These are phyloP conservation scores for Boleophthalmus pectinirostris DNA, from an alignment of 2,113 vertebrate genomes.

Conservation along the genomic window DNA sequence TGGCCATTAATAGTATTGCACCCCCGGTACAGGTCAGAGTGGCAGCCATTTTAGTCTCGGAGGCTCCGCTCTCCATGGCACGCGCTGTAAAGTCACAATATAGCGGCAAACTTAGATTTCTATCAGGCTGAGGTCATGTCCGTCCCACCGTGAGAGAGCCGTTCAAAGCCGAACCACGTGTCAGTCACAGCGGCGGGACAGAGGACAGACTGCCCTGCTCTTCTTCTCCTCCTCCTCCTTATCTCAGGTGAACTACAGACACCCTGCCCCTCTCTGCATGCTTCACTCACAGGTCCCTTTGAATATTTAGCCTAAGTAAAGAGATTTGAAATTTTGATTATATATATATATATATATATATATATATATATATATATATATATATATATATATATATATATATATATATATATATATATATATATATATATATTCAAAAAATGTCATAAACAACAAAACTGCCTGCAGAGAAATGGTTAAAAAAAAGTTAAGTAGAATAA, in stretches of 20 bases:
- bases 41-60: constrained; percentile 64
- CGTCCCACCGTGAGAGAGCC: not conserved
- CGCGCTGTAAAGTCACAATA: not conserved
- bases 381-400: too few species aligned
- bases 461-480: too few species aligned
- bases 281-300: not conserved
- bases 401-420: too few species aligned
- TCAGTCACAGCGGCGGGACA: constrained; percentile 6
- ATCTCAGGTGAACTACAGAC: constrained; percentile 9
- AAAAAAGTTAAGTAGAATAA: too few species aligned
- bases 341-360: too few species aligned
- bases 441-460: too few species aligned
- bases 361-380: too few species aligned
- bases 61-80: constrained; percentile 19
- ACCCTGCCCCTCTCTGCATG: not conserved
- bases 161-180: not conserved
- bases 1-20: constrained; percentile 36
- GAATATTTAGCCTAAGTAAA: not conserved
- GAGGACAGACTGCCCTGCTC: not conserved
- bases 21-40: constrained; percentile 30
- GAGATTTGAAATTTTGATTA: not conserved
- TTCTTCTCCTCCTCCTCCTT: not conserved
- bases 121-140: not conserved
- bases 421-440: too few species aligned
- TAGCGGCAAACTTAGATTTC: constrained; percentile 8